These are phyloP conservation scores for Euzophera pinguis DNA, from an alignment of 2,888 invertebrate genomes.

Conservation along the genomic window DNA sequence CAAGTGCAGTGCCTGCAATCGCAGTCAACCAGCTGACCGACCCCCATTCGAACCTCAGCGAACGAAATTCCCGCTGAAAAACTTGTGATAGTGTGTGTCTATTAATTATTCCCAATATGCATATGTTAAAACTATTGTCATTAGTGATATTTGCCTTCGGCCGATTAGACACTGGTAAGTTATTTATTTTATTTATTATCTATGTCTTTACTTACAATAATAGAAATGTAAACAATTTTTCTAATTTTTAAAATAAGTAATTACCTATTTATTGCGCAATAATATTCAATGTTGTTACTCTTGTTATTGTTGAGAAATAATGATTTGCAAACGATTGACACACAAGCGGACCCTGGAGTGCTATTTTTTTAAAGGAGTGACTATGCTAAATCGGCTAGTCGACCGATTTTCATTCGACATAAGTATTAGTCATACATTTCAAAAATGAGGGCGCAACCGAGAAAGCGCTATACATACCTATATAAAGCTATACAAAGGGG, in stretches of 20 bases:
- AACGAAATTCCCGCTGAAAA: slow-evolving; percentile 30
- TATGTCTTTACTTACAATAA: too few species aligned
- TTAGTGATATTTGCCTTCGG: slow-evolving; percentile 21
- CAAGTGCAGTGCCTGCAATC: slow-evolving; percentile 28
- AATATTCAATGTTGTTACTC: background rate
- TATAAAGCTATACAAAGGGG: too few species aligned
- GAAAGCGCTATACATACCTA: too few species aligned
- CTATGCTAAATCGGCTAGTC: too few species aligned
- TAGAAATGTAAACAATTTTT: too few species aligned
- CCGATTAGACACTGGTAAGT: slow-evolving; percentile 18
- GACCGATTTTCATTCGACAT: too few species aligned
- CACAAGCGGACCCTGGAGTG: too few species aligned
- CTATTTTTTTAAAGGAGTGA: too few species aligned
- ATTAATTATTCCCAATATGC: slow-evolving; percentile 9
- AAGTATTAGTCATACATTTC: too few species aligned
- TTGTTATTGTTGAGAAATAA: background rate
- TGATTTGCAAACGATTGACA: background rate
- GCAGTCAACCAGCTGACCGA: slow-evolving; percentile 20
- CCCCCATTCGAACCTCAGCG: slow-evolving; percentile 16
- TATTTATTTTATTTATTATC: background rate
- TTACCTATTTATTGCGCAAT: background rate
- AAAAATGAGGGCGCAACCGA: too few species aligned
- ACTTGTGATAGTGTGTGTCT: slow-evolving; percentile 19
- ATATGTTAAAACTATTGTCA: slow-evolving; percentile 16
- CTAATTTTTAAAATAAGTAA: background rate